Evolutionary conservation across 2,888 invertebrate genomes (phyloP), one percentile per base, ranked within the genome.

Genomic region (Limnephilus rhombicus): DNA sequence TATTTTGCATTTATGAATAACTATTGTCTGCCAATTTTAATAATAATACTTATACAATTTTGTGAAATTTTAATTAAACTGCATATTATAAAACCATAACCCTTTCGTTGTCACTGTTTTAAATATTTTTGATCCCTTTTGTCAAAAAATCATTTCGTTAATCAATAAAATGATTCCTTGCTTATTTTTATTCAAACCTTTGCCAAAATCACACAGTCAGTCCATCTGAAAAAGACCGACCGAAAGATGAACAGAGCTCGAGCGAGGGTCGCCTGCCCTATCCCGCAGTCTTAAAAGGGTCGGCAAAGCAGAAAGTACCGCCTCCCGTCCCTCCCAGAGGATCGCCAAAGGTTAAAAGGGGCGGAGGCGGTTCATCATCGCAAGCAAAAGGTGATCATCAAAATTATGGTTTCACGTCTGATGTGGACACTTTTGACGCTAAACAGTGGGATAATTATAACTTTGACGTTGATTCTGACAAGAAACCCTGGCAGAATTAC

Each of bases 241-340:
- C 92, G 18, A 29, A 53, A 24, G 80, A 53, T 24, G 18, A 90
- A 80, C 91, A 91, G 68, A 31, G 85, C 18, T 82, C 94, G 95
- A 4, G 94, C 94, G 91, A 95, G 86, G 94, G 94, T 53, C 95
- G 96, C 68, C 97, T 97, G 91, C 96, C 97, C 91, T 98, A 98
- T 95, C 98, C 98, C 89, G 98, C 98, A 89, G 97, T 98, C 90
- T 96, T 98, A 94, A 98, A 98, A 95, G 97, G 98, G 94, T 96
- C 97, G 83, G 96, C 96, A 94, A 96, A 96, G 93, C 97, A 97
- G 94, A 98, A 98, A 95, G 97, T 98, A 82, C 98, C 98, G 83
- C 98, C 98, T 91, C 98, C 98, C 37, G 98, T 98, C 90, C 98
- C 98, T 91, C 98, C 98, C 5, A 96, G 98, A 94, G 98, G 98